Evolutionary conservation across 2,797 vertebrate genomes (phyloP), one percentile per base, ranked within the genome.

Genomic region (Bradypodion ventrale): DNA sequence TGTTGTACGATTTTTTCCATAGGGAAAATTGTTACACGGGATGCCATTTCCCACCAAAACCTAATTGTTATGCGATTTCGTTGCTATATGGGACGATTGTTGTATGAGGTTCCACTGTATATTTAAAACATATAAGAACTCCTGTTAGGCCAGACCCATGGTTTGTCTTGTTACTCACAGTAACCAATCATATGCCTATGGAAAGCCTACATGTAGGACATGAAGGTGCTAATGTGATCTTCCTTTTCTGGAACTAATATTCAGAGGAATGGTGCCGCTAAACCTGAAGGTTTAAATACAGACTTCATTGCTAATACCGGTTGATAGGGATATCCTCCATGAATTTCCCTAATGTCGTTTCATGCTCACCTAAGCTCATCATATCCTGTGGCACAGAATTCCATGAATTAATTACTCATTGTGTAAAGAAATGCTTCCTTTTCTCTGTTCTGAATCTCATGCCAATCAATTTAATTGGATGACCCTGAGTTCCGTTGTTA

Each of bases 381-480:
- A 15, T 40, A 60, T 60, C 52, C 32, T 72, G 56, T 25, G 27
- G 52, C 60, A 60, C 37, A 21, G 56, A 46, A 73, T 82, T 82
- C 59, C 59, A 82, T 73, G 32, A 73, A 73, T 81, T 42, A 70
- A 59, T 70, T 69, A 42, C 52, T 1, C 37, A 32, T 32, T 60
- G 37, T 82, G 56, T 60, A 56, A 72, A 81, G 49, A 59, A 80
- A 21, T 35, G 46, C 40, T 73, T 60, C 25, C 56, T 73, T 73
- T 73, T 46, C 19, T 73, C 29, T 73, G 10, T 32, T 29, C 35
- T 37, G 46, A 37, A 59, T 59, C 40, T 63, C 80, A 56, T 74
- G 80, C 56, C 70, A 63, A 46, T 82, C 56, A 62, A n/a, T 73
- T 82, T 73, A 44, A 62, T 60, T 73, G 80, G 80, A 35, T 46